phyloP scores from a whole-genome alignment of 2,113 vertebrate genomes.

The Eulacestoma nigropectus region DNA sequence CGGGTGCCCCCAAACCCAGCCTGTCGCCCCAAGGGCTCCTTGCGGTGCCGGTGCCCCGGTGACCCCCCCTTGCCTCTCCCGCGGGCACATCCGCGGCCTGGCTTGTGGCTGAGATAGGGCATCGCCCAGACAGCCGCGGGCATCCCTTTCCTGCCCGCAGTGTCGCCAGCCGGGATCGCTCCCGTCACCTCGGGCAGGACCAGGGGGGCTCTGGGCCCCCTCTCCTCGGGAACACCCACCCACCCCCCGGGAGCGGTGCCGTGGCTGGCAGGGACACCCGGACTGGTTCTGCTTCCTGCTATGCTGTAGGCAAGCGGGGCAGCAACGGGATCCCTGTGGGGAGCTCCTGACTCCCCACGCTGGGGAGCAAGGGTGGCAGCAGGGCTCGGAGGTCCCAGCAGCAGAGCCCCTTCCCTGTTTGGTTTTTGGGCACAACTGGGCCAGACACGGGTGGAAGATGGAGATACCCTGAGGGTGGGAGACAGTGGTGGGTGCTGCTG shows the following conservation, averaged over 20 bases:
- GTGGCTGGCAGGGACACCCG: accelerated
- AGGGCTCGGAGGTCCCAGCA: accelerated
- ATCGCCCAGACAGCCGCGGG: neutral
- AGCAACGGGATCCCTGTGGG: accelerated
- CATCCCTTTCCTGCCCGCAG: neutral
- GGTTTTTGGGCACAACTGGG: neutral
- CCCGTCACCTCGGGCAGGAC: neutral
- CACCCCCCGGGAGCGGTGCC: accelerated
- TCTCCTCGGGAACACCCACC: neutral
- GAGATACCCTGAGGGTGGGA: neutral
- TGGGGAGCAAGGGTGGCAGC: neutral
- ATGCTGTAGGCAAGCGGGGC: accelerated
- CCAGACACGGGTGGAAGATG: neutral
- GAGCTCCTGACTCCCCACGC: accelerated
- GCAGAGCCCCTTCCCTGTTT: neutral
- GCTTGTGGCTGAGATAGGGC: constrained; percentile 34
- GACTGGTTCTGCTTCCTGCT: neutral
- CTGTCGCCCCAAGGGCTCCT: neutral
- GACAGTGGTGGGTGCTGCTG: neutral
- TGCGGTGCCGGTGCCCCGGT: accelerated
- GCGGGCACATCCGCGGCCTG: neutral
- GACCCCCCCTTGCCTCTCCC: neutral
- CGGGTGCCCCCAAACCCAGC: neutral
- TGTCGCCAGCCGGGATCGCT: accelerated
- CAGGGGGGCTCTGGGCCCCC: neutral